Evolutionary conservation across 2,113 vertebrate genomes (phyloP), one percentile per base, ranked within the genome.

Genomic region (Oryzias curvinotus): DNA sequence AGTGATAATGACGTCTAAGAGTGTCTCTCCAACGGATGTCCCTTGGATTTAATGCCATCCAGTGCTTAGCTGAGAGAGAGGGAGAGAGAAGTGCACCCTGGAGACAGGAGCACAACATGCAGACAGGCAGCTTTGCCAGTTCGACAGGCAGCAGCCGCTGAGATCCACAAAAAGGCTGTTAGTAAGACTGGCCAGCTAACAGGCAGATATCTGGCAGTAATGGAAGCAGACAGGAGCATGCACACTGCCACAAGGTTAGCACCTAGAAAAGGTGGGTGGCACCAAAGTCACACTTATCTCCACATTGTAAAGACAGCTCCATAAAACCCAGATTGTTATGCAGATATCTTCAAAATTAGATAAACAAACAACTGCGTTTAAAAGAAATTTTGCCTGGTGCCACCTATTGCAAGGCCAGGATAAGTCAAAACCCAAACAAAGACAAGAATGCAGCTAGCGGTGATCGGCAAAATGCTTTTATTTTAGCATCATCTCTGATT

Each of bases 1-100:
- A 46, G 74, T 74, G 76, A 85, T 84, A 85, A 86, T 76, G 73
- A 84, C 78, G 80, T 81, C 82, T 66, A 75, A 82, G 61, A 88
- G 74, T 46, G 18, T 61, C 72, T 80, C 77, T 85, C 69, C 66
- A 73, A 65, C 21, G 68, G 82, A 86, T 81, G 82, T 78, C 78
- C 78, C 74, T 79, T 15, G 44, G 68, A 83, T 77, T 84, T 77
- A 88, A 86, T 85, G 77, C 67, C 70, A 73, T 52, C 65, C 66
- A 62, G 62, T 43, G 30, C 68, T 80, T 54, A 67, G 71, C 63
- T 71, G 36, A 36, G 36, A 36, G 36, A 36, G 36, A 36, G 36
- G 15, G 19, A 45, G 58, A 68, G 55, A 62, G 57, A n/a, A 14
- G 16, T 25, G 13, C 50, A 52, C 55, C 42, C 54, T 21, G 2